Conservation (phyloP, 2,797 vertebrate species). For the Falco peregrinus region DNA sequence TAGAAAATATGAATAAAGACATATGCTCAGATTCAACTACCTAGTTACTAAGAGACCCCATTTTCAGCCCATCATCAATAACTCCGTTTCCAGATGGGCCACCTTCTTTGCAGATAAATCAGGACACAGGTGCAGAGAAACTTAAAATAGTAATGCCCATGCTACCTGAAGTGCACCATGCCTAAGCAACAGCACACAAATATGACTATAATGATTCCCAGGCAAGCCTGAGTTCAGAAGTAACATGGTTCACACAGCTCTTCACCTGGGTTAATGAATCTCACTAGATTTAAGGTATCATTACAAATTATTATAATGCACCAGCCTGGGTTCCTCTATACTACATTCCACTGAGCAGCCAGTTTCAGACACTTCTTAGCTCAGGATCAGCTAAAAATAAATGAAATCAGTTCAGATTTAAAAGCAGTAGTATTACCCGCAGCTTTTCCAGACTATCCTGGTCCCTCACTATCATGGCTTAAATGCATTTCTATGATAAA, state of each 20-base stretch:
- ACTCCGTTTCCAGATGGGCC: background rate
- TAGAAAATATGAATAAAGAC: constrained; percentile 6
- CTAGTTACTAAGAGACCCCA: background rate
- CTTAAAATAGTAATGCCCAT: background rate
- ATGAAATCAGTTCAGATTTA: background rate
- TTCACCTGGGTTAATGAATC: background rate
- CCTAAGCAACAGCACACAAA: background rate
- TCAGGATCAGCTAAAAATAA: background rate
- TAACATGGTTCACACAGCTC: background rate
- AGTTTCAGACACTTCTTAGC: background rate
- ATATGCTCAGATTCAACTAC: background rate
- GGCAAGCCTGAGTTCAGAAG: background rate
- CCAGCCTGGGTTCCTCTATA: background rate
- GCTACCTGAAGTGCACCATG: background rate
- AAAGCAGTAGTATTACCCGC: background rate
- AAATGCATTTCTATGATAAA: background rate
- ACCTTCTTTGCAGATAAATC: background rate
- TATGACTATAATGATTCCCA: background rate
- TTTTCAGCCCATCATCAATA: background rate
- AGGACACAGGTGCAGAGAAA: background rate
- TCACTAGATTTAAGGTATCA: background rate
- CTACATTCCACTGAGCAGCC: background rate
- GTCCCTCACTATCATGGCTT: background rate
- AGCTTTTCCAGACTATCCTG: background rate
- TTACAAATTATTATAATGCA: background rate